Percentiles rank a stretch among this genome's conserved stretches.
Conservation (phyloP, 2,888 invertebrate genomes). For the Drosophila emarginata region DNA sequence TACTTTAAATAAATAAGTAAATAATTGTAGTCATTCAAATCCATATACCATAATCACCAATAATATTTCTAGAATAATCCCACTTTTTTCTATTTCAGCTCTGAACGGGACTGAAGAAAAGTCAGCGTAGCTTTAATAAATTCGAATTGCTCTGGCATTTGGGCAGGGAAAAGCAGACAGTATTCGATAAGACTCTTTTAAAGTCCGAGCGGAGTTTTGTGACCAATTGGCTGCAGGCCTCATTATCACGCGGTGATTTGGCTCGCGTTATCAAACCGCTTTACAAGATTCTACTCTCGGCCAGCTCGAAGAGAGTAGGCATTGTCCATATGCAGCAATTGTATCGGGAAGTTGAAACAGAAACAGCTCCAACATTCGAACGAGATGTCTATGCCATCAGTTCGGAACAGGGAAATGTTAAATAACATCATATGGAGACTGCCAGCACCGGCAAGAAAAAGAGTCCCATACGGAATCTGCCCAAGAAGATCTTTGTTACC, state of each 20-base stretch:
- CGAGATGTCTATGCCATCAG: slow-evolving; percentile 91
- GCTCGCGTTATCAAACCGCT: slow-evolving; percentile 90
- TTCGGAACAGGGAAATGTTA: slow-evolving; percentile 90
- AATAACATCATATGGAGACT: slow-evolving; percentile 81
- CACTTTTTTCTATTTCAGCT: too few relatives aligned
- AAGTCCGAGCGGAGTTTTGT: slow-evolving; percentile 85
- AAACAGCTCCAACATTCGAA: slow-evolving; percentile 62
- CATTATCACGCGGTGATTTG: slow-evolving; percentile 89
- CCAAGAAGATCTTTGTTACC: slow-evolving; percentile 82
- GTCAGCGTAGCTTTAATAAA: slow-evolving; percentile 81
- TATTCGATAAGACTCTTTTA: slow-evolving; percentile 86
- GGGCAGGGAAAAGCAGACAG: slow-evolving; percentile 86
- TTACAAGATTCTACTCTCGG: slow-evolving; percentile 88
- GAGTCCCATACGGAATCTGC: slow-evolving; percentile 81
- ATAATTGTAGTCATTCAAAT: too few relatives aligned
- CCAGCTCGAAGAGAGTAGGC: slow-evolving; percentile 91
- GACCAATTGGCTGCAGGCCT: slow-evolving; percentile 89
- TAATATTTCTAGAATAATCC: too few relatives aligned
- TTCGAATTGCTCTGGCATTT: slow-evolving; percentile 88
- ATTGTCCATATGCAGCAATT: slow-evolving; percentile 88
- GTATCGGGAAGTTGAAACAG: slow-evolving; percentile 82
- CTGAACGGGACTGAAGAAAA: slow-evolving; percentile 80
- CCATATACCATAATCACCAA: too few relatives aligned
- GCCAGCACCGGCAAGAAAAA: slow-evolving; percentile 77
- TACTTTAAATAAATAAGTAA: too few relatives aligned